Conservation (phyloP, 2,797 vertebrate species). For the Eupleurogrammus muticus region DNA sequence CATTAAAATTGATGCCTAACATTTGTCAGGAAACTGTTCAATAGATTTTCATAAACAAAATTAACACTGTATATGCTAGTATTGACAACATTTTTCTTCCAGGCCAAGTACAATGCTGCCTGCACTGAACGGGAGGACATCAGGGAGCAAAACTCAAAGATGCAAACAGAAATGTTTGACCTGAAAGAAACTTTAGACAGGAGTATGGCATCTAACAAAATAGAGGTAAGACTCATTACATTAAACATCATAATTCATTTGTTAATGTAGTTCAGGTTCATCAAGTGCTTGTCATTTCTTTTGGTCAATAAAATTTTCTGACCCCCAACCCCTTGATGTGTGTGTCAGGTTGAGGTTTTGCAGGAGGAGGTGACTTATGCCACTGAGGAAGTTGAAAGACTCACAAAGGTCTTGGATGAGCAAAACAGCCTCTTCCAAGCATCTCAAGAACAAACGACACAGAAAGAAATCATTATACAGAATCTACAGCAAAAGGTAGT, state of each 20-base stretch:
- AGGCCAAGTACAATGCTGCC: conserved; percentile 87
- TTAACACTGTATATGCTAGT: not conserved
- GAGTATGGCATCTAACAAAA: conserved; percentile 85
- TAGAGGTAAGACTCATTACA: conserved; percentile 84
- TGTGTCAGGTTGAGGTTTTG: conserved; percentile 88
- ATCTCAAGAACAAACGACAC: conserved; percentile 83
- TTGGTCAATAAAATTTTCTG: conserved; percentile 1
- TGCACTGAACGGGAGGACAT: conserved; percentile 86
- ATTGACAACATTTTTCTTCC: conserved; percentile 25
- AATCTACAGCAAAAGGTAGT: conserved; percentile 88
- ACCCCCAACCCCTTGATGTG: not conserved
- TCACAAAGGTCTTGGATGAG: conserved; percentile 90
- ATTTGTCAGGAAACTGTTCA: too few relatives aligned
- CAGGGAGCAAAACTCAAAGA: conserved; percentile 74
- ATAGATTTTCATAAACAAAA: too few relatives aligned
- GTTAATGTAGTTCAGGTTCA: too few relatives aligned
- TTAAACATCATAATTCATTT: not conserved
- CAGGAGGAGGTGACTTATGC: conserved; percentile 90
- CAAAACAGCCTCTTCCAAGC: conserved; percentile 86
- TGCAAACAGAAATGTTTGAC: conserved; percentile 86
- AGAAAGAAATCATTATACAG: conserved; percentile 86
- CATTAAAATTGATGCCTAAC: too few relatives aligned
- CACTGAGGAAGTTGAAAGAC: conserved; percentile 89
- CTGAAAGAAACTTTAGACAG: conserved; percentile 87
- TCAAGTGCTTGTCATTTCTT: not conserved